Evolutionary conservation across 2,888 invertebrate species (phyloP), one percentile per base, ranked within the genome.

Genomic region (Plemyria rubiginata): DNA sequence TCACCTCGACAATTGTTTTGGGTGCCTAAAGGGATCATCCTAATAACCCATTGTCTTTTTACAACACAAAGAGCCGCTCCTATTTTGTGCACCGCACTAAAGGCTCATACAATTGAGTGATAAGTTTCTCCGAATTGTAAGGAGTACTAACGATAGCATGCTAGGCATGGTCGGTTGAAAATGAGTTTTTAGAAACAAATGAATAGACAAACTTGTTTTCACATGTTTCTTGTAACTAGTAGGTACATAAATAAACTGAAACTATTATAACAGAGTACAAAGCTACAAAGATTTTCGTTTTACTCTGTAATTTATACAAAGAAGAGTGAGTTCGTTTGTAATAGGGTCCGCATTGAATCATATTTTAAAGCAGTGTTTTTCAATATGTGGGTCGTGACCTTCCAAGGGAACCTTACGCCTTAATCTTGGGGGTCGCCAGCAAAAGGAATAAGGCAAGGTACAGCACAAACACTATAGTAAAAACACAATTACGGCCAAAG

Each of bases 1-100:
- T 58, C 48, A 66, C 54, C 16, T 43, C 41, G 62, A 61, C 70
- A 58, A 62, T 63, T 76, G 71, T 74, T 77, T 73, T 71, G 62
- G 68, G 65, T 75, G 54, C 72, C 72, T 75, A 78, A 87, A 83
- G 73, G 80, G 81, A 81, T 86, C 81, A 75, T 62, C 70, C 74
- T 80, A 80, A 84, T 82, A 79, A 74, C 43, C 78, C 68, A 80
- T 86, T 87, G 84, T 86, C 74, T 67, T 52, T 43, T 69, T 71
- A 64, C 61, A 65, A 69, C 69, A 81, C 82, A 89, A 87, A 77
- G 66, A 54, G 54, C 66, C 67, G 66, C 66, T 60, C 46, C 65
- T 54, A 57, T 64, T 65, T 60, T 49, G 52, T 49, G 61, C 56
- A 65, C 66, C 66, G 67, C 59, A 36, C n/a, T 43, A 60, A 46